These are phyloP conservation scores for Drosophila yakuba DNA, from an alignment of 1,140 invertebrate genomes.

Conservation along the genomic window DNA sequence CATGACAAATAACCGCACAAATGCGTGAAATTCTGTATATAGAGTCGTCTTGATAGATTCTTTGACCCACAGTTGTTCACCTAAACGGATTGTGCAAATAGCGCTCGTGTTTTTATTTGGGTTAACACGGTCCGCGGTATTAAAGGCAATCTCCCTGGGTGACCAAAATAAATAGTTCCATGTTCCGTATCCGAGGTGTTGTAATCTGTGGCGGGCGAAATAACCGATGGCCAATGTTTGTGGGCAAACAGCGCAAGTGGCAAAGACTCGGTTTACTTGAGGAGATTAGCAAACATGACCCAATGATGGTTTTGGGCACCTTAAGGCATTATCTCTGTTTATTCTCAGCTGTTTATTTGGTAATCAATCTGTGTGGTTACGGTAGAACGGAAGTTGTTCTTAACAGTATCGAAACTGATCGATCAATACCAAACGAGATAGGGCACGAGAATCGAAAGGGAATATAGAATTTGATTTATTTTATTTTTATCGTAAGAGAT, in stretches of 20 bases:
- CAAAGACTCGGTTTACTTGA: slow-evolving; percentile 12
- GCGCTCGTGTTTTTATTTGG: slow-evolving; percentile 53
- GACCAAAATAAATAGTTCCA: slow-evolving; percentile 74
- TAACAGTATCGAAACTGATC: slow-evolving; percentile 20
- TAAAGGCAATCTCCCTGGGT: slow-evolving; percentile 36
- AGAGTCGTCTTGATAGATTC: slow-evolving; percentile 46
- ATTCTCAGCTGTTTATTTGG: slow-evolving; percentile 56
- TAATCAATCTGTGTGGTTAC: slow-evolving; percentile 63
- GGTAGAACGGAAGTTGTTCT: slow-evolving; percentile 59
- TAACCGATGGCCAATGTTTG: slow-evolving; percentile 61
- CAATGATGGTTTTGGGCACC: slow-evolving; percentile 19
- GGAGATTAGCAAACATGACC: slow-evolving; percentile 55
- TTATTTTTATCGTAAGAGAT: background rate
- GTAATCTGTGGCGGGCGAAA: slow-evolving; percentile 68
- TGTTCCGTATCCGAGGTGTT: slow-evolving; percentile 47
- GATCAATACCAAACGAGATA: slow-evolving; percentile 4
- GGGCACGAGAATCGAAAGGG: background rate
- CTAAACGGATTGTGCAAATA: slow-evolving; percentile 54
- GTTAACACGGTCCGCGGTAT: slow-evolving; percentile 62
- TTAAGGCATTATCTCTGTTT: slow-evolving; percentile 5
- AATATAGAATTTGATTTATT: background rate
- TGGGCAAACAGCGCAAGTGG: slow-evolving; percentile 67
- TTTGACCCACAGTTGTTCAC: slow-evolving; percentile 6
- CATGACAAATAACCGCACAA: slow-evolving; percentile 74
- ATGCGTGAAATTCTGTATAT: slow-evolving; percentile 75